Evolutionary conservation across 2,113 vertebrate species (phyloP).

Genomic region (Dissostichus mawsoni): DNA sequence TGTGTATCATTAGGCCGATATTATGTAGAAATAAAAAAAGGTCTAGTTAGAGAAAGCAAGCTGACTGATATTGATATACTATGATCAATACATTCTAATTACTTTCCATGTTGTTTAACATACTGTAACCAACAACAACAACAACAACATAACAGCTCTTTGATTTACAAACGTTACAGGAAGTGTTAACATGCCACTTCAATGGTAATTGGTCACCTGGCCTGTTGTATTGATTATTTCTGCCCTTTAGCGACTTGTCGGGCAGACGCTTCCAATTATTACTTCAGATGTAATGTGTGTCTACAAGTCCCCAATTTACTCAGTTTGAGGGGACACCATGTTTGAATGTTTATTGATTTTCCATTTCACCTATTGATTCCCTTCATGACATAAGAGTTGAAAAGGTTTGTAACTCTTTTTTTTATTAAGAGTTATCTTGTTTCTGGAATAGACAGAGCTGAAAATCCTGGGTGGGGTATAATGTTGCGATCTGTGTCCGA

Average conservation of each 20-base stretch:
- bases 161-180: neutral
- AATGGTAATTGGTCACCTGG: neutral
- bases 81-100: neutral
- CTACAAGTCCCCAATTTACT: neutral
- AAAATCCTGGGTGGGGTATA: slow-evolving; percentile 1
- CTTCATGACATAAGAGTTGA: neutral
- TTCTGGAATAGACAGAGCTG: neutral
- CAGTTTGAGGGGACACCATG: too few relatives aligned
- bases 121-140: neutral
- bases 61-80: neutral
- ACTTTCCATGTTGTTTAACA: neutral
- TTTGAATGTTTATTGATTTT: neutral
- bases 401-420: neutral
- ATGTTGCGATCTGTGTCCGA: slow-evolving; percentile 2
- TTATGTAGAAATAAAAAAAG: too few relatives aligned
- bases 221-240: slow-evolving; percentile 9
- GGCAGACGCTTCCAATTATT: slow-evolving; percentile 1
- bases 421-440: neutral
- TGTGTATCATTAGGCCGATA: too few relatives aligned
- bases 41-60: neutral
- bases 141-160: neutral
- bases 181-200: neutral
- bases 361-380: neutral
- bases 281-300: neutral
- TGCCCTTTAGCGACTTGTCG: slow-evolving; percentile 5